Evolutionary conservation across 2,797 vertebrate species (phyloP), one percentile per base, ranked within the genome.

Genomic region (Melanotaenia maccullochi): DNA sequence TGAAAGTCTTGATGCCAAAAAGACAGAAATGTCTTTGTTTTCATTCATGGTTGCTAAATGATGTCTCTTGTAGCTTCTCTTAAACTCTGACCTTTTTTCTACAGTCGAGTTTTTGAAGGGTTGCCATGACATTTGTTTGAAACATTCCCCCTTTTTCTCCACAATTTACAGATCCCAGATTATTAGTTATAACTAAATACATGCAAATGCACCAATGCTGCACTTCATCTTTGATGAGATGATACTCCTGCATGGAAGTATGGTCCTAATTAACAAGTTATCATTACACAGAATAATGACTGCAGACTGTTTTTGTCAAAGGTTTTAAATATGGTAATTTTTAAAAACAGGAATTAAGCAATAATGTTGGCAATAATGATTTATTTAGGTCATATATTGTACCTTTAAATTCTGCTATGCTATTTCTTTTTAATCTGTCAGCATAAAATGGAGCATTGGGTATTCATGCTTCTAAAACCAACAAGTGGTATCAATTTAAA

Each of bases 381-480:
- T 40, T 40, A 40, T 12, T 38, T 35, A 35, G 36, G 36, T 36
- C 47, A 22, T 13, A 13, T 25, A 24, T 12, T 22, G 4, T 13
- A 5, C 9, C 51, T 52, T 52, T 52, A 14, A 13, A 11, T 52
- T 14, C 25, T 6, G 54, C 54, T 30, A 1, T 16, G 24, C 14
- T 3, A 55, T 16, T 55, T 22, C 30, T 54, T 66, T 58, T n/a
- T 49, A 49, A 20, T 20, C 18, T 44, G 16, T 44, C 60, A 63
- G 44, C 25, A 49, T 38, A 22, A 68, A 16, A 44, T 11, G 68
- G 24, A 56, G 5, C 9, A 9, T 66, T 60, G 24, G 12, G 56
- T 60, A 49, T 71, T 69, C 76, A 9, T 22, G 5, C 47, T 71
- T 68, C 22, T 71, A 60, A 60, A 76, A 58, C 78, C 18, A 70